Base-by-base conservation (phyloP, 2,797 vertebrate species). In the Notamacropus eugenii region DNA sequence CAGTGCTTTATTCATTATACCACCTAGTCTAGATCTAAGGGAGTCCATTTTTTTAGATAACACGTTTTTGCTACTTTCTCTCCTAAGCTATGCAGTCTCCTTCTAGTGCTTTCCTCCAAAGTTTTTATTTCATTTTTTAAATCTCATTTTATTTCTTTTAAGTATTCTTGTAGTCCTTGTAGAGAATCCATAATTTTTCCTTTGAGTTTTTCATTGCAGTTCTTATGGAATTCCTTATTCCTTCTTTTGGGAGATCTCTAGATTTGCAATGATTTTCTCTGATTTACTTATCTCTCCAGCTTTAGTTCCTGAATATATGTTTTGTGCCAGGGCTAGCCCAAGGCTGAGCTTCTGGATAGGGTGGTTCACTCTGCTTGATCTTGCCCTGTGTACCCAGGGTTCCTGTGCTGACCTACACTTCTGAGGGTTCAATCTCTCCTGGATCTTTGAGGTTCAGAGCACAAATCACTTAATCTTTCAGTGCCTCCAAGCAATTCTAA, bases 371-470 rank as follows among this genome's bases (percentile, higher is more conserved):
- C n/a, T 1, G 8, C 74, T 82, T 82, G 19, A 19, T 46, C 40
- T 82, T 46, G 2, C 2, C 19, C 19, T 10, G 8, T 24, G 40
- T 82, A 0, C 0, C 22, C 2, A 4, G 8, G 40, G 40, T 31
- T 82, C n/a, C n/a, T 22, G 29, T 24, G 40, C n/a, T 40, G 8
- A 46, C 74, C 22, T 82, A 82, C 6, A 82, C 16, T 22, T 40
- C 62, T n/a, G n/a, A 74, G 34, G 34, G 62, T 2, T 74, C 34
- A 74, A 14, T 34, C 34, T 67, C 34, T 16, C 62, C 62, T 22
- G n/a, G 22, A 82, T 27, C 74, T 82, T 82, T 24, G 74, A 82
- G 40, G 6, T 40, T 82, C 74, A 82, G 74, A 46, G 67, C 19
- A 74, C 2, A 40, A 40, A 82, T 82, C 19, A 82, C 4, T 46